Base-by-base conservation (phyloP, 2,797 vertebrate species). In the Aselliscus stoliczkanus region DNA sequence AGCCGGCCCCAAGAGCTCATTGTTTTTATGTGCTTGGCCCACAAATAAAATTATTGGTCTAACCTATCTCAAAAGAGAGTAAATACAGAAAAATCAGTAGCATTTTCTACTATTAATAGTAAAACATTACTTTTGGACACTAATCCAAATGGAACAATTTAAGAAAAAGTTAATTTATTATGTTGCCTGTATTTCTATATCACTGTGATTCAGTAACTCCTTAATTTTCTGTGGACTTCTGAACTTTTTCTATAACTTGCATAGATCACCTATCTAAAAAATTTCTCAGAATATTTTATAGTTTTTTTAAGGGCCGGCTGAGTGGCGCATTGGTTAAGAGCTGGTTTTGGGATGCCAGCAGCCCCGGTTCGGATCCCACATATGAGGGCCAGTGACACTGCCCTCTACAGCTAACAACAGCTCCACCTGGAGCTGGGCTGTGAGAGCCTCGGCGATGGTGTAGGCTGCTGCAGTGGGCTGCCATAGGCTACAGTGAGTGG, bases 231-330 rank as follows among this genome's bases (percentile, higher is more conserved):
- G 23, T 64, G 79, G 65, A 54, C 69, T 83, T 79, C 69, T 47
- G 69, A 89, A 42, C 12, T 73, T 90, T 87, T 65, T 23, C 39
- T 85, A 13, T 52, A 80, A 84, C n/a, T 92, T 95, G 65, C 31
- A 62, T 88, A 70, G 31, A 39, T 82, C 27, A 72, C 27, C 60
- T 42, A 62, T 29, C 62, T 93, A 76, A 80, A 93, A 67, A 69
- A 76, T 67, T 94, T 96, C 73, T 81, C 52, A 93, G 73, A 75
- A 75, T 95, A 93, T 82, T 81, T 96, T 86, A 96, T n/a, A 76
- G 23, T 75, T 93, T 86, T 86, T 92, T 67, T 0, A 31, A n/a
- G n/a, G n/a, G n/a, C n/a, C n/a, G n/a, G n/a, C n/a, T n/a, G n/a
- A n/a, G n/a, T n/a, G n/a, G n/a, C n/a, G n/a, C n/a, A n/a, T n/a